Conservation (phyloP, 2,113 vertebrate species). For the Apteryx owenii region DNA sequence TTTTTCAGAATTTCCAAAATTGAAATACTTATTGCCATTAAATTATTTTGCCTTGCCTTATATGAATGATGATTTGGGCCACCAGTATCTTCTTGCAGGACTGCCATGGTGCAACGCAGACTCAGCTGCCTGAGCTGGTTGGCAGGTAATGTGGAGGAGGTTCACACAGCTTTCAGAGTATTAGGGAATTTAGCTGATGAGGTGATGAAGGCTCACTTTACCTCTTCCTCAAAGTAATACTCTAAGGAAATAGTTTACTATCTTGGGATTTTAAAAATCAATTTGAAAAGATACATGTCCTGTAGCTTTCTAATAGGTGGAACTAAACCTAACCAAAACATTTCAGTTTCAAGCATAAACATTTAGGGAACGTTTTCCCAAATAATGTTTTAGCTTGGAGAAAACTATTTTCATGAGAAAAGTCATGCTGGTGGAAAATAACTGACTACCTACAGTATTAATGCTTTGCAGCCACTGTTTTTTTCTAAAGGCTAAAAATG, state of each 20-base stretch:
- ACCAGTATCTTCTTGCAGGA: neutral
- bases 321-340: neutral
- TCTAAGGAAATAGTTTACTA: neutral
- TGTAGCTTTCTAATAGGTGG: neutral
- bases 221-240: neutral
- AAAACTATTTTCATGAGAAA: neutral
- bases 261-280: neutral
- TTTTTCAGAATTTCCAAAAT: neutral
- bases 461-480: neutral
- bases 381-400: neutral
- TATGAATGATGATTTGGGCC: neutral
- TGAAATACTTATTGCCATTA: neutral
- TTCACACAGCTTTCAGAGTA: neutral
- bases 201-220: accelerated
- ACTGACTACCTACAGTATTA: accelerated
- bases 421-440: neutral
- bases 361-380: neutral
- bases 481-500: neutral
- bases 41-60: neutral
- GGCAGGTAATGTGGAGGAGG: accelerated
- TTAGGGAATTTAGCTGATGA: neutral
- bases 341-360: neutral
- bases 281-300: neutral
- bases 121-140: neutral
- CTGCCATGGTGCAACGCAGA: neutral